Evolutionary conservation across 2,113 vertebrate species (phyloP).

Genomic region (Peromyscus maniculatus): DNA sequence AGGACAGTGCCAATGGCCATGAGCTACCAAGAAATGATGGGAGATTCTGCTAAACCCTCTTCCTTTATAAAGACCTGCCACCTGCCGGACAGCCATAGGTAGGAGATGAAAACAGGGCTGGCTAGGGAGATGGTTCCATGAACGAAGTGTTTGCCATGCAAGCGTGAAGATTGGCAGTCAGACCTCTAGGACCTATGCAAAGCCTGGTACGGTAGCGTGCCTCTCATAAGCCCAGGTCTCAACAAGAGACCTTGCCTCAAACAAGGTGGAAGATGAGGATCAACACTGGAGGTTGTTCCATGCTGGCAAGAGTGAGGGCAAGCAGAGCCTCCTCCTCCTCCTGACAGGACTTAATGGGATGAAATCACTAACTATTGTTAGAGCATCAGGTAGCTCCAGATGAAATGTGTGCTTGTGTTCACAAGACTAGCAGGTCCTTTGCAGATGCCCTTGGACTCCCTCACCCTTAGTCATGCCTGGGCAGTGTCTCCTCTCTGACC

Average conservation of each 20-base stretch:
- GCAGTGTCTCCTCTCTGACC: too few species aligned
- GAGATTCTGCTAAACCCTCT: neutral
- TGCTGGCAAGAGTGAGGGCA: neutral
- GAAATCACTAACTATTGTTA: neutral
- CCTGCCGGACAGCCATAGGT: too few species aligned
- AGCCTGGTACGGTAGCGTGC: neutral
- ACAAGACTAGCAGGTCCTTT: neutral
- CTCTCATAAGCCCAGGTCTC: neutral
- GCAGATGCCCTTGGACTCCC: neutral
- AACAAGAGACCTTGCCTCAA: neutral
- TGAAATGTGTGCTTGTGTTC: accelerated
- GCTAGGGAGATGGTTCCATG: neutral
- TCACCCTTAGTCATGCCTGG: neutral
- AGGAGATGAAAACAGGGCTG: neutral
- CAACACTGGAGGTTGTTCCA: neutral
- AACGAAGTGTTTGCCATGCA: neutral
- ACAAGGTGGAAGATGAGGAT: neutral
- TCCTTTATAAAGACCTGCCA: neutral
- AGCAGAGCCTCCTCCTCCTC: neutral
- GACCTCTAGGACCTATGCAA: neutral
- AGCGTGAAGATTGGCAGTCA: neutral
- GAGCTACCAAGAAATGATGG: neutral
- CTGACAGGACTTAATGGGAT: neutral
- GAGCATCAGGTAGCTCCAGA: neutral
- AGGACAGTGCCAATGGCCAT: neutral